Conservation (phyloP, 2,113 vertebrate genomes). For the Raja brachyura region DNA sequence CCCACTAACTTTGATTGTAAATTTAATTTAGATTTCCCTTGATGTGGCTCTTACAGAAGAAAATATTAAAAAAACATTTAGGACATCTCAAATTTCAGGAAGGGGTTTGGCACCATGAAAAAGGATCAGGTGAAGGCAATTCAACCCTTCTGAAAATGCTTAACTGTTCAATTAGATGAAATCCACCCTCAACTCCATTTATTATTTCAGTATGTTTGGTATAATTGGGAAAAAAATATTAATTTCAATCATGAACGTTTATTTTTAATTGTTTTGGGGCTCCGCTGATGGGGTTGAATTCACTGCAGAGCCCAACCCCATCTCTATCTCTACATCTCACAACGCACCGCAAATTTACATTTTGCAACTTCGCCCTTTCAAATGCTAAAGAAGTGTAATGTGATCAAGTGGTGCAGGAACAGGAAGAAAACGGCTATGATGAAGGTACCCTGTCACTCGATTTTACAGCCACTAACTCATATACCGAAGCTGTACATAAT, state of each 20-base stretch:
- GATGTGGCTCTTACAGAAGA: background rate
- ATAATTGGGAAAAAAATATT: background rate
- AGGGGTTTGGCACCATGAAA: background rate
- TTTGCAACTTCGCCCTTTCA: no score
- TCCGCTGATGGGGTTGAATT: no score
- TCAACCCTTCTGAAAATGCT: background rate
- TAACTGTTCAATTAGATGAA: background rate
- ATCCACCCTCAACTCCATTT: background rate
- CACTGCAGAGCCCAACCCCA: no score
- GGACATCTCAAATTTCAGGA: background rate
- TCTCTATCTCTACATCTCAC: no score
- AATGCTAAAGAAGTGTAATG: no score
- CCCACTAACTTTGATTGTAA: background rate
- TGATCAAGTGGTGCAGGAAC: no score
- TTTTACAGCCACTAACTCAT: no score
- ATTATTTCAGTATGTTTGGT: background rate
- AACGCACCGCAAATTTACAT: no score
- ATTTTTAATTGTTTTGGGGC: background rate
- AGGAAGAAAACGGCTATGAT: no score
- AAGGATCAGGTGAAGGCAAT: background rate
- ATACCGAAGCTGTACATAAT: no score
- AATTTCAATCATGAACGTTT: background rate
- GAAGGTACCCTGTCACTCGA: no score
- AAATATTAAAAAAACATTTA: background rate
- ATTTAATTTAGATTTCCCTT: background rate